Evolutionary conservation across 2,113 vertebrate species (phyloP).

Genomic region (Neopipo cinnamomea): DNA sequence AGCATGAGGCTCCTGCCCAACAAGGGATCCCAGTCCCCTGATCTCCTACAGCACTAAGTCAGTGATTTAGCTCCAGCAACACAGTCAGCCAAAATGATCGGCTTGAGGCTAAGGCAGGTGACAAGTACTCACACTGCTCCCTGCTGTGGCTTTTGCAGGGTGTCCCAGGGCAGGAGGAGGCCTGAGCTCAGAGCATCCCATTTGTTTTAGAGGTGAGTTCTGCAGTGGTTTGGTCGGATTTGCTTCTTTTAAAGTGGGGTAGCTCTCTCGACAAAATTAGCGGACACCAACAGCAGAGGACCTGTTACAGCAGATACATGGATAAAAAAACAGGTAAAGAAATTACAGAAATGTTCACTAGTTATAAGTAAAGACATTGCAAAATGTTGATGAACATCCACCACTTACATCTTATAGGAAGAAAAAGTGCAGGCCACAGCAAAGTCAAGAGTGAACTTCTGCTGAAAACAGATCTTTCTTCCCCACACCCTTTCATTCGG

Average conservation of each 20-base stretch:
- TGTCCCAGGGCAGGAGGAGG: background rate
- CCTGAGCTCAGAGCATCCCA: background rate
- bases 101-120: background rate
- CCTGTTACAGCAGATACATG: background rate
- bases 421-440: background rate
- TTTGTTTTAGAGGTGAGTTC: background rate
- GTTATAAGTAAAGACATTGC: background rate
- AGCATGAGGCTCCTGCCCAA: accelerated
- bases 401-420: background rate
- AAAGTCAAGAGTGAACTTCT: accelerated
- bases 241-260: accelerated
- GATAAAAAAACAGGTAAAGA: background rate
- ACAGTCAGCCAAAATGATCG: accelerated
- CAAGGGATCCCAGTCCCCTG: background rate
- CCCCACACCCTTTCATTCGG: background rate
- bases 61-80: background rate
- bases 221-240: background rate
- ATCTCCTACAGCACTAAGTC: background rate
- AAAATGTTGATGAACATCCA: background rate
- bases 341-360: background rate
- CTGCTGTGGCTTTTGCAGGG: background rate
- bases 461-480: background rate
- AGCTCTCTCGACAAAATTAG: background rate
- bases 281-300: background rate
- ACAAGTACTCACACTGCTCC: accelerated